Base-by-base conservation (phyloP, 2,113 vertebrate species). In the Empidonax traillii region DNA sequence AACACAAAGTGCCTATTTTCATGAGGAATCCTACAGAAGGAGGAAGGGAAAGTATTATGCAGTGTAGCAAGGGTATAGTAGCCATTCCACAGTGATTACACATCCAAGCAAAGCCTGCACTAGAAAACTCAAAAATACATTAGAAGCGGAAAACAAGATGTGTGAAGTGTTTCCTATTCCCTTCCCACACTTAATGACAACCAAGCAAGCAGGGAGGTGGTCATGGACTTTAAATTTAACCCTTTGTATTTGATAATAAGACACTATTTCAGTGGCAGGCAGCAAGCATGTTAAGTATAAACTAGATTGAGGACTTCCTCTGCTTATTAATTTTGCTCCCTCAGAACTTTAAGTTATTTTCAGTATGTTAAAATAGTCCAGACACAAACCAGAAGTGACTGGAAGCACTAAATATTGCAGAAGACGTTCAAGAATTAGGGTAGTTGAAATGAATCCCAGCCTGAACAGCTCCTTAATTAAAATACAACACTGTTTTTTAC, bases 41-140 rank as follows among this genome's bases (percentile, higher is more conserved):
- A 93, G 91, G 94, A 97, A 97, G 93, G 96, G 90, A 93, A 96
- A 96, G 96, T 95, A 93, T 97, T 96, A 87, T 93, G 94, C 88
- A 94, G 93, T 52, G 80, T 92, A 91, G 68, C 93, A 84, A 87
- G 93, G 95, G 93, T 97, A 97, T 92, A 95, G 97, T 96, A 90
- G 97, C 96, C 96, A 97, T 98, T 98, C 96, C 97, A 95, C 79
- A 96, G 89, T 8, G 83, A 97, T 97, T 97, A 96, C 94, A 91
- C 89, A 97, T 96, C 62, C 86, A 87, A 94, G 95, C 68, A 96
- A 94, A 95, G 80, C 59, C 41, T 82, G 37, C 43, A 31, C 23
- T 58, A 92, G 86, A 96, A 96, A 92, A 94, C 56, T 68, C 69
- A 91, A 75, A 96, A 96, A 92, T 96, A 30, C 68, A 94, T 92